These are phyloP conservation scores for Chloroclysta siterata DNA, from an alignment of 2,888 invertebrate genomes.

Conservation along the genomic window DNA sequence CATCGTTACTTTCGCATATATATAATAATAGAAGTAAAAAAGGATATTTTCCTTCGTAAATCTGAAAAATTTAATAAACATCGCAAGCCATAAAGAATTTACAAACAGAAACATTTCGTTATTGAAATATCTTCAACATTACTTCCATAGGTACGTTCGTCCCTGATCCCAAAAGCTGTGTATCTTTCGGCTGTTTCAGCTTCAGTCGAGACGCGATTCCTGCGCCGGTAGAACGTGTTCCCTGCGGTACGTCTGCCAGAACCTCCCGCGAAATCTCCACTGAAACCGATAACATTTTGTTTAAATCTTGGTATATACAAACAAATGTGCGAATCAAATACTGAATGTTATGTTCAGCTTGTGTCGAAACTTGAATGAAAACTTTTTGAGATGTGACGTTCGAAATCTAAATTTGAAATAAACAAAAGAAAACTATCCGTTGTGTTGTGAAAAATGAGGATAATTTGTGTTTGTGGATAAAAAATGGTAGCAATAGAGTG, in stretches of 20 bases:
- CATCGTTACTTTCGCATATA: too few species aligned
- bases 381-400: constrained; percentile 29
- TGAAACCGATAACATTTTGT: constrained; percentile 31
- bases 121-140: constrained; percentile 14
- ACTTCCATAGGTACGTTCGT: constrained; percentile 13
- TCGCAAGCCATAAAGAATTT: constrained; percentile 1
- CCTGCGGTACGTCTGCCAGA: constrained; percentile 12
- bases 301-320: constrained; percentile 8
- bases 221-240: constrained; percentile 36
- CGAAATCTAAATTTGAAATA: constrained; percentile 13
- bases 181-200: constrained; percentile 18
- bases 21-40: too few species aligned
- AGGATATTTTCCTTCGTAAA: too few species aligned
- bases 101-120: constrained; percentile 10
- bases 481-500: constrained; percentile 30
- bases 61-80: too few species aligned
- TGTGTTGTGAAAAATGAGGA: constrained; percentile 7
- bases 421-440: constrained; percentile 14
- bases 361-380: constrained; percentile 2
- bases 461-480: constrained; percentile 13
- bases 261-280: constrained; percentile 30
- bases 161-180: constrained; percentile 31
- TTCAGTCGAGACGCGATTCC: constrained; percentile 40
- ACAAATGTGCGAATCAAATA: neutral
- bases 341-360: constrained; percentile 8